Evolutionary conservation across 2,113 vertebrate genomes (phyloP).

Genomic region (Lethenteron reissneri): DNA sequence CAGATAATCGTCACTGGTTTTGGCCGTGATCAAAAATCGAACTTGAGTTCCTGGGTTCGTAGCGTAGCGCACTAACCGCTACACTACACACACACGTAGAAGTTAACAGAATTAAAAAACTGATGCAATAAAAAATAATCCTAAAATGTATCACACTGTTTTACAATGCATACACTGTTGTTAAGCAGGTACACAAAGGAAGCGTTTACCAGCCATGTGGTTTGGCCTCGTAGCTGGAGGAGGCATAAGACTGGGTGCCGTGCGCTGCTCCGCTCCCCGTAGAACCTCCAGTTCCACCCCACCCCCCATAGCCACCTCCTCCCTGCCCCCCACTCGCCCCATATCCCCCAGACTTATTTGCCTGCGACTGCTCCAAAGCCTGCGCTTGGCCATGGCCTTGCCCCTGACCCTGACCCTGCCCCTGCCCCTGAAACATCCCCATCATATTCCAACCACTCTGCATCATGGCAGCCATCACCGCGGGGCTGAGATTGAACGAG

Average conservation of each 20-base stretch:
- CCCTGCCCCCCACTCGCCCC: slow-evolving; percentile 51
- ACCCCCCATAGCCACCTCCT: slow-evolving; percentile 18
- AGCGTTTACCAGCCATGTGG: slow-evolving; percentile 84
- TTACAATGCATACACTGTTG: too few species aligned
- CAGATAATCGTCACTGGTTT: too few species aligned
- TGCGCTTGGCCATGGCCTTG: slow-evolving; percentile 51
- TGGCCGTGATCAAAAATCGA: too few species aligned
- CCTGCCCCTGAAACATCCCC: slow-evolving; percentile 95
- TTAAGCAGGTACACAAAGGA: too few species aligned
- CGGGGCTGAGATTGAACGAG: slow-evolving; percentile 74
- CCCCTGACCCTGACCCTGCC: slow-evolving; percentile 65
- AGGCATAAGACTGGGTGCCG: slow-evolving; percentile 65
- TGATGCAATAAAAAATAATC: too few species aligned
- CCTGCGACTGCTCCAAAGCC: slow-evolving; percentile 50
- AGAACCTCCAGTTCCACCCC: slow-evolving; percentile 18
- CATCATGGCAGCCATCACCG: slow-evolving; percentile 73
- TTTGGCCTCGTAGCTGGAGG: slow-evolving; percentile 78
- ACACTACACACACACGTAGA: too few species aligned
- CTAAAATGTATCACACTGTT: too few species aligned
- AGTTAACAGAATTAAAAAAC: too few species aligned
- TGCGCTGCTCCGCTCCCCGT: slow-evolving; percentile 23
- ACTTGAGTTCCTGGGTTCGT: too few species aligned
- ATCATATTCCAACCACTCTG: slow-evolving; percentile 99
- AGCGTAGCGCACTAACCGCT: too few species aligned
- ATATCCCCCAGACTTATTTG: slow-evolving; percentile 58